Evolutionary conservation across 2,888 invertebrate genomes (phyloP).

Genomic region (Cetonia aurata): DNA sequence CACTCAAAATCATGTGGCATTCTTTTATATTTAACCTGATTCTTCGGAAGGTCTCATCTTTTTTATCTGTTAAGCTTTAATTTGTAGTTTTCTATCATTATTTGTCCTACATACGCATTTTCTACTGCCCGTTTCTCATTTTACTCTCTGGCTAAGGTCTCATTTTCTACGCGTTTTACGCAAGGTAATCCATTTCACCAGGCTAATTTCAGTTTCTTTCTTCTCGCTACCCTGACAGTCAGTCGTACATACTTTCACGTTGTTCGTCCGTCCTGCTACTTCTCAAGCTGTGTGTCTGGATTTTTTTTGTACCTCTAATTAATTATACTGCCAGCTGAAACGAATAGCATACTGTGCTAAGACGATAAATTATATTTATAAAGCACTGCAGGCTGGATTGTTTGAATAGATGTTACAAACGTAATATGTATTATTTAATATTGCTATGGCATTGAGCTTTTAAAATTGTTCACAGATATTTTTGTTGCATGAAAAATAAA

Average conservation of each 20-base stretch:
- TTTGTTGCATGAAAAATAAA: too few relatives aligned
- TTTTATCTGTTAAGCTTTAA: slow-evolving; percentile 27
- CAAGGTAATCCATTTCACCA: slow-evolving; percentile 28
- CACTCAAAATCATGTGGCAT: background rate
- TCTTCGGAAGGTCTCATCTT: slow-evolving; percentile 2
- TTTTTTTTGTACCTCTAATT: too few relatives aligned
- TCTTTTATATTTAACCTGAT: slow-evolving; percentile 11
- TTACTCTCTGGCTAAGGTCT: slow-evolving; percentile 24
- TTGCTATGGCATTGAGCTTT: too few relatives aligned
- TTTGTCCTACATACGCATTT: slow-evolving; percentile 9
- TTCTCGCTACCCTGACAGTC: background rate
- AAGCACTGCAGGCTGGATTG: too few relatives aligned
- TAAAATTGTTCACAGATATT: too few relatives aligned
- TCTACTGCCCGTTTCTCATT: slow-evolving; percentile 16
- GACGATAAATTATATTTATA: too few relatives aligned
- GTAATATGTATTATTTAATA: too few relatives aligned
- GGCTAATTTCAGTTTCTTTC: slow-evolving; percentile 36
- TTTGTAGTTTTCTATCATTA: slow-evolving; percentile 26
- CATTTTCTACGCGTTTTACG: slow-evolving; percentile 22
- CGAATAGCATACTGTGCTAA: too few relatives aligned
- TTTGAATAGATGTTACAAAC: too few relatives aligned
- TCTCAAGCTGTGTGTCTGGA: background rate
- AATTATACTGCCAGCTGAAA: too few relatives aligned
- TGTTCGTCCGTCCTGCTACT: background rate
- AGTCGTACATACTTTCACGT: slow-evolving; percentile 1